These are phyloP conservation scores for Nesogale talazaci DNA, from an alignment of 2,113 vertebrate species.

Conservation along the genomic window DNA sequence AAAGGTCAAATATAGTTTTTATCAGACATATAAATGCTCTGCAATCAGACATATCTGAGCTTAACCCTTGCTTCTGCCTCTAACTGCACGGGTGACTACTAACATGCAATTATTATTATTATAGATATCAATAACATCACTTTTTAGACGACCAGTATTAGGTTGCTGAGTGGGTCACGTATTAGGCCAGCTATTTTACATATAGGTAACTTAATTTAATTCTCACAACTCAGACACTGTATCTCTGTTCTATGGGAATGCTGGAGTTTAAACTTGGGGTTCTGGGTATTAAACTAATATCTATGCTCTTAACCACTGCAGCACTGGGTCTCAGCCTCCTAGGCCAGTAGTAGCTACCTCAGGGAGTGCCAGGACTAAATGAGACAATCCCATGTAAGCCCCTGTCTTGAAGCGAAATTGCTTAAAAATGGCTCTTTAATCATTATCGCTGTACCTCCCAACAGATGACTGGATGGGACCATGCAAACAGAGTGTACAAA, in stretches of 20 bases:
- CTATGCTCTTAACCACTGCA: not conserved
- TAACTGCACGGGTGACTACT: not conserved
- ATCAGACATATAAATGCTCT: not conserved
- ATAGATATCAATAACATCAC: not conserved
- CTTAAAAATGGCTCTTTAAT: no score
- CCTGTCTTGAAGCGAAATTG: no score
- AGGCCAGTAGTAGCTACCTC: not conserved
- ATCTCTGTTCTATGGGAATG: conserved; percentile 12
- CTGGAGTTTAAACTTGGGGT: not conserved
- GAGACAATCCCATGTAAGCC: no score
- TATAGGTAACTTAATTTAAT: conserved; percentile 38
- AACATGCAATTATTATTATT: conserved; percentile 5
- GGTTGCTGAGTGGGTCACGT: not conserved
- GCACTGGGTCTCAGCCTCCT: not conserved
- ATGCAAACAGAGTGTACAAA: no score
- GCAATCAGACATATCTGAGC: not conserved
- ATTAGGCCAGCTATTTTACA: not conserved
- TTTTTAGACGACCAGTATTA: conserved; percentile 25
- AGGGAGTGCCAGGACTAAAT: not conserved
- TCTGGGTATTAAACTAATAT: conserved; percentile 17
- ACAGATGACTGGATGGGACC: no score
- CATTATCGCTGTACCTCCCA: no score
- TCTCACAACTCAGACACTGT: conserved; percentile 27
- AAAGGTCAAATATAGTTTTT: not conserved
- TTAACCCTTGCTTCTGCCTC: conserved; percentile 36